These are phyloP conservation scores for Tonatia bakeri DNA, from an alignment of 2,113 vertebrate species.

Conservation along the genomic window DNA sequence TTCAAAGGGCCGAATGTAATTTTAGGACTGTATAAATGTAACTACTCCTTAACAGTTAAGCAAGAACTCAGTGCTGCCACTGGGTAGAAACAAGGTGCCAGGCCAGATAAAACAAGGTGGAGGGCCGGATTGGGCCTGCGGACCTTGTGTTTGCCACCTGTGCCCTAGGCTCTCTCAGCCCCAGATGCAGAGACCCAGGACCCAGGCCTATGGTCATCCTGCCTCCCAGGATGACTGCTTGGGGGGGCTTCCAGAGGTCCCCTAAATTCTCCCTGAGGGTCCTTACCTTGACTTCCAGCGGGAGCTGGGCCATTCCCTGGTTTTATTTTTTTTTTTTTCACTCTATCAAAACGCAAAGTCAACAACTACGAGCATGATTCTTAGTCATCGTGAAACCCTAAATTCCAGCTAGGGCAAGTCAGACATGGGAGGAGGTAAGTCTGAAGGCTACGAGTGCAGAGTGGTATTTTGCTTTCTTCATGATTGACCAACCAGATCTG, in stretches of 20 bases:
- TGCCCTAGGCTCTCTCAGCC: background rate
- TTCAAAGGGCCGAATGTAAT: no score
- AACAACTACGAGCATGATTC: background rate
- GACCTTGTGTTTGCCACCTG: no score
- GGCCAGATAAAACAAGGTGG: no score
- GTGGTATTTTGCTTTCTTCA: constrained; percentile 11
- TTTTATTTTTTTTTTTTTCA: background rate
- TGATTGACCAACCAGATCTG: background rate
- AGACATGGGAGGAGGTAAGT: background rate
- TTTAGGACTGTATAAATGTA: no score
- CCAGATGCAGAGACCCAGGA: background rate
- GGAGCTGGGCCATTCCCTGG: background rate
- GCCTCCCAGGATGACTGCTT: background rate
- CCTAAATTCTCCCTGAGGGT: background rate
- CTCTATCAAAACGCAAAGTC: constrained; percentile 28
- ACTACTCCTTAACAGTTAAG: no score
- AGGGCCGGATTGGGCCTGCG: no score
- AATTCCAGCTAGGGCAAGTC: constrained; percentile 8
- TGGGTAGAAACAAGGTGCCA: no score
- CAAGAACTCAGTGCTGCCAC: no score
- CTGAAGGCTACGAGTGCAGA: background rate
- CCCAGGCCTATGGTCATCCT: background rate
- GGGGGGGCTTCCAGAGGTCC: background rate
- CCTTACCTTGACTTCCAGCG: background rate
- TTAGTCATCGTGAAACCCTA: background rate